Conservation (phyloP, 2,797 vertebrate genomes). For the Cyprinella venusta region DNA sequence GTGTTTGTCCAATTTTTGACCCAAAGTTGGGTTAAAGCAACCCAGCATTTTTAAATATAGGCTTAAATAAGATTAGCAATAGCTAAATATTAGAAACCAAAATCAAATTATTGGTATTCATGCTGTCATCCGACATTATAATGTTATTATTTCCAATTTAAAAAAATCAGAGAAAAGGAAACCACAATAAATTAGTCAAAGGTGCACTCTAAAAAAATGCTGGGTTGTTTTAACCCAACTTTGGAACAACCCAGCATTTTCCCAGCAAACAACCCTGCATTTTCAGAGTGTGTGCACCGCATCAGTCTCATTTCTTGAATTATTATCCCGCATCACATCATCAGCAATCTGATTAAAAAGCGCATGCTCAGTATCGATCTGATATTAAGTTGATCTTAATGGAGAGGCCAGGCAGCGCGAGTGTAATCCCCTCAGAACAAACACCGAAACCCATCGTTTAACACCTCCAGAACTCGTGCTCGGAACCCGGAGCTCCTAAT, state of each 20-base stretch:
- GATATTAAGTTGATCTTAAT: constrained; percentile 20
- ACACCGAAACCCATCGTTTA: constrained; percentile 72
- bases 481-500: constrained; percentile 66
- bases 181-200: not conserved
- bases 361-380: not conserved
- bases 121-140: too few species aligned
- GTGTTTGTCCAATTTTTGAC: too few species aligned
- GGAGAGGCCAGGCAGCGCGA: not conserved
- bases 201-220: too few species aligned
- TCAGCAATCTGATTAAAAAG: not conserved
- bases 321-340: not conserved
- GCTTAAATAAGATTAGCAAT: not conserved
- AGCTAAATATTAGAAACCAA: not conserved
- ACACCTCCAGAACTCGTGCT: constrained; percentile 63
- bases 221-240: too few species aligned
- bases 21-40: too few species aligned
- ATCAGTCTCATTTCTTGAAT: not conserved
- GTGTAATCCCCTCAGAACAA: constrained; percentile 74
- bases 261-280: too few species aligned
- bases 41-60: too few species aligned
- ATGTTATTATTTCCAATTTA: too few species aligned
- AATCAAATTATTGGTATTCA: too few species aligned
- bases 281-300: not conserved
- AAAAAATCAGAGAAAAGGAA: too few species aligned
- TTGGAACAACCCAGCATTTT: too few species aligned